Evolutionary conservation across 2,888 invertebrate species (phyloP).

Genomic region (Agrochola lychnidis): DNA sequence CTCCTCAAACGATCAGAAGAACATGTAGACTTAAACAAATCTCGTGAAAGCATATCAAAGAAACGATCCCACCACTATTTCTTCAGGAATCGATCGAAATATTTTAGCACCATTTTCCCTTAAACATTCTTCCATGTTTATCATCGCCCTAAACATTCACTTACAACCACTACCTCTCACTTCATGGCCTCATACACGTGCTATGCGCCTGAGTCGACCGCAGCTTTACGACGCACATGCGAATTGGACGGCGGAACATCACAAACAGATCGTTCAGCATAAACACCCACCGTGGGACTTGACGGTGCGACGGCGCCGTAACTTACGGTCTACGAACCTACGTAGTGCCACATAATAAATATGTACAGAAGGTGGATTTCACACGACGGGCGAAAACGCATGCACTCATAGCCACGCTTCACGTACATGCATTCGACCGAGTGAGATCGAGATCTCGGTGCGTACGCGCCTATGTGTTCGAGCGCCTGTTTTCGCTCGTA

Average conservation of each 20-base stretch:
- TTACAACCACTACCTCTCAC: conserved; percentile 36
- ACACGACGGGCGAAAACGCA: not conserved
- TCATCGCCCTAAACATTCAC: conserved; percentile 32
- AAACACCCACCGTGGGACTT: conserved; percentile 68
- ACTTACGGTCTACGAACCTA: conserved; percentile 57
- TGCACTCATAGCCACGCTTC: not conserved
- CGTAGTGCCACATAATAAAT: conserved; percentile 14
- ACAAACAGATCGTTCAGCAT: conserved; percentile 74
- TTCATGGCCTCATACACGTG: conserved; percentile 62
- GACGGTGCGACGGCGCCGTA: conserved; percentile 63
- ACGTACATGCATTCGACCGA: not conserved
- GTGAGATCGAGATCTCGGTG: not conserved
- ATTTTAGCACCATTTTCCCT: not conserved
- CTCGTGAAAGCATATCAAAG: not conserved
- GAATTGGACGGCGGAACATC: conserved; percentile 84
- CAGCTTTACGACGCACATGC: conserved; percentile 80
- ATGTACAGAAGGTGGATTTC: not conserved
- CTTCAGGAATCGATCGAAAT: not conserved
- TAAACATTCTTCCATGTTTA: not conserved
- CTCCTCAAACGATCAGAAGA: not conserved
- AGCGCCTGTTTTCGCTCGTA: not conserved
- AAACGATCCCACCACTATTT: not conserved
- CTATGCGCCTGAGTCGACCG: conserved; percentile 76
- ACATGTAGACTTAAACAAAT: not conserved
- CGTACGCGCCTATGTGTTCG: no score